Evolutionary conservation across 2,113 vertebrate species (phyloP), one percentile per base, ranked within the genome.

Genomic region (Geothlypis trichas): DNA sequence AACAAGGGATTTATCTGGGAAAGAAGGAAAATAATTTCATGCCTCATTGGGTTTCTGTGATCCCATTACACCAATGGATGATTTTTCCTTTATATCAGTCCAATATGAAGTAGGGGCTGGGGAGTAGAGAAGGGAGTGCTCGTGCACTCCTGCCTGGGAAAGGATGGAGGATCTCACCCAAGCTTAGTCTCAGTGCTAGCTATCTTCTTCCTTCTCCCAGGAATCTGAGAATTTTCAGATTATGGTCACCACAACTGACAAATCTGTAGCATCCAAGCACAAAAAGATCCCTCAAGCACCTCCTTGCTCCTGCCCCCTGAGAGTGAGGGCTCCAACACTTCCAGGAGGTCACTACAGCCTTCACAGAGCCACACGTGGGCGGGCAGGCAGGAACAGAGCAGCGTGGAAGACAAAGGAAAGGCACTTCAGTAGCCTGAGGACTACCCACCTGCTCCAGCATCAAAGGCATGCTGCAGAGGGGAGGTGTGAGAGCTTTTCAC

Each of bases 1-100:
- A 83, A 19, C 59, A 52, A 31, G 57, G 44, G 68, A 71, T 88
- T 92, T 97, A 39, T 67, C 42, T 92, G 44, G 68, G 61, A 95
- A 95, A 83, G 61, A 61, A 93, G 59, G 75, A 76, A 95, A 92
- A 95, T 87, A 51, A 97, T 93, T 90, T 95, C 33, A 88, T 52
- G 65, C 35, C 57, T 86, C 76, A 24, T 59, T 74, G 68, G 72
- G 69, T 90, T 92, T 59, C 79, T 66, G 33, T 87, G 90, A 81
- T 86, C 72, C 51, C 39, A 31, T 86, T 84, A 69, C 35, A 81
- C 19, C 90, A 73, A 13, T 12, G 30, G 68, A 80, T 75, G 46
- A 55, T 8, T 5, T 30, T 95, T 92, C 57, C 27, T 65, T 84
- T 71, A 1, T 37, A 68, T 17, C 42, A 63, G 55, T 41, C 76